phyloP scores from a whole-genome alignment of 2,797 vertebrate genomes.

The Pseudocheirus occidentalis region DNA sequence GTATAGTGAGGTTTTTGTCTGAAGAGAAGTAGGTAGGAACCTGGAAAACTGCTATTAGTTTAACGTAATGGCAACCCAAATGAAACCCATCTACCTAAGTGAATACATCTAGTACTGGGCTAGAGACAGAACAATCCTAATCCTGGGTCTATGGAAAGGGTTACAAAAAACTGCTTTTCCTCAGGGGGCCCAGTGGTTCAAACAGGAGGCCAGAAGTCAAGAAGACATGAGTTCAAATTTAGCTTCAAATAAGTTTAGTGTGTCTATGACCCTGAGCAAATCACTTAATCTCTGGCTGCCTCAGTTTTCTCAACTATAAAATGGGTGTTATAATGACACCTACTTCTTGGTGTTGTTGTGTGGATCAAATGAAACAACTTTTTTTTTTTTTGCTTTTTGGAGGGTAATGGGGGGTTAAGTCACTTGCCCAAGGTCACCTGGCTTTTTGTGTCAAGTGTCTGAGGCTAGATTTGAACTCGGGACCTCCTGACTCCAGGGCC shows the following conservation, averaged over 20 bases:
- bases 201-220: neutral
- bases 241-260: neutral
- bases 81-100: neutral
- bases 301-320: neutral
- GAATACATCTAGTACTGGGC: neutral
- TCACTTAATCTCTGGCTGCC: neutral
- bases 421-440: no score
- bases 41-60: neutral
- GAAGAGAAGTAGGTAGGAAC: neutral
- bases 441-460: no score
- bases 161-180: neutral
- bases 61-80: fast-evolving
- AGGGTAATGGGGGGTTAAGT: no score
- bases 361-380: neutral
- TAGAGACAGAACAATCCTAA: neutral
- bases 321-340: neutral
- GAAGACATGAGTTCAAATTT: neutral
- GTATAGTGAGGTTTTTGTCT: no score
- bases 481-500: no score
- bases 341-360: neutral
- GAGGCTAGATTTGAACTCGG: no score
- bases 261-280: neutral
- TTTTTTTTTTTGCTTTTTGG: no score
- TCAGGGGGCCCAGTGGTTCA: neutral
- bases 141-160: neutral